Evolutionary conservation across 1,140 invertebrate species (phyloP).

Genomic region (Ostrea denselamellosa): DNA sequence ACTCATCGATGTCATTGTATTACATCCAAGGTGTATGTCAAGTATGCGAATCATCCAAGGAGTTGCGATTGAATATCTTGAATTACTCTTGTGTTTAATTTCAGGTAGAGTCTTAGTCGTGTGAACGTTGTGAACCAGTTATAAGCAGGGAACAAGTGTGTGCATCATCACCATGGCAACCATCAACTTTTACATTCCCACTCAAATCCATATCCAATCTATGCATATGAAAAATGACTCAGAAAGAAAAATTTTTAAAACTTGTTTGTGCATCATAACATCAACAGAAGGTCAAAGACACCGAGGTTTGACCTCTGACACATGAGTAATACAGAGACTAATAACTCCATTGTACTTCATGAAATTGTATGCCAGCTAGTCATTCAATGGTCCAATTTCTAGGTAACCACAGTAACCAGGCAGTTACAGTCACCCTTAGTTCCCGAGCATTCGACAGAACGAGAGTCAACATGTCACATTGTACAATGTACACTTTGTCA

Average conservation of each 20-base stretch:
- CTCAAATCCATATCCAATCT: constrained; percentile 13
- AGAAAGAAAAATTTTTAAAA: neutral
- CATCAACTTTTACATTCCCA: constrained; percentile 5
- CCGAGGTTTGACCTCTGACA: neutral
- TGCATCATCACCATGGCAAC: neutral
- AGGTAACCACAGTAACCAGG: neutral
- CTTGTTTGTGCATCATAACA: neutral
- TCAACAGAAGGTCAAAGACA: neutral
- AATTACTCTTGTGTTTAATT: neutral
- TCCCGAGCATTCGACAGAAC: too few species aligned
- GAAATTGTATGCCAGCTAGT: neutral
- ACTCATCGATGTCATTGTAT: too few species aligned
- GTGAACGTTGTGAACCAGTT: constrained; percentile 19
- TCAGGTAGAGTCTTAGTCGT: neutral
- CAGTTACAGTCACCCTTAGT: neutral
- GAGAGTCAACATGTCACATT: neutral
- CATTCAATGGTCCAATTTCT: neutral
- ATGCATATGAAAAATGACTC: constrained; percentile 9
- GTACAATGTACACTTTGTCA: neutral
- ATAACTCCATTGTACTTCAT: neutral
- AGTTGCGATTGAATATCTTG: neutral
- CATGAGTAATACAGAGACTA: neutral
- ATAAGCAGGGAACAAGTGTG: neutral
- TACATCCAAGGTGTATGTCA: neutral
- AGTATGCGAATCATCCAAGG: neutral